phyloP scores from a whole-genome alignment of 2,888 invertebrate genomes.

The Lottia scabra region DNA sequence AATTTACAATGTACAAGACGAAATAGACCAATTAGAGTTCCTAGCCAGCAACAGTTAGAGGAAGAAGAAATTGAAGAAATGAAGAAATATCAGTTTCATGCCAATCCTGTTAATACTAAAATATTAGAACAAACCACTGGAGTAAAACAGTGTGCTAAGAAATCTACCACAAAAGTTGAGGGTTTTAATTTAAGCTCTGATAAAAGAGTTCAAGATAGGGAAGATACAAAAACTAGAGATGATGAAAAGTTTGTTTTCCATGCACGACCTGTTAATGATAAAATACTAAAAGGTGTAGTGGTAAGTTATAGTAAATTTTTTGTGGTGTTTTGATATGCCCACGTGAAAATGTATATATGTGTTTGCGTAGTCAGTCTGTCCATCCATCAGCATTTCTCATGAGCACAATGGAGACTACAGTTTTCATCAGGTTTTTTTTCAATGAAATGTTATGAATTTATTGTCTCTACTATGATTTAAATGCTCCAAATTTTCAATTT shows the following conservation, averaged over 20 bases:
- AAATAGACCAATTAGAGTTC: constrained; percentile 72
- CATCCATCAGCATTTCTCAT: too few relatives aligned
- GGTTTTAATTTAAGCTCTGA: constrained; percentile 71
- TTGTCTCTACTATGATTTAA: too few relatives aligned
- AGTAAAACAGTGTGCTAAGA: constrained; percentile 71
- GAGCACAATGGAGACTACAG: too few relatives aligned
- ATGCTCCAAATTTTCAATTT: too few relatives aligned
- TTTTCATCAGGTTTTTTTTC: too few relatives aligned
- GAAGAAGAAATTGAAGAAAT: constrained; percentile 76
- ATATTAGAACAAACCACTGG: constrained; percentile 73
- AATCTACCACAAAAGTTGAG: constrained; percentile 75
- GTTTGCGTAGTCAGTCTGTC: too few relatives aligned
- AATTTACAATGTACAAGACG: constrained; percentile 72
- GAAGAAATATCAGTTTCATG: constrained; percentile 77
- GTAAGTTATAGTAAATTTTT: constrained; percentile 37
- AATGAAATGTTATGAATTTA: too few relatives aligned
- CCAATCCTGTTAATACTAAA: constrained; percentile 76
- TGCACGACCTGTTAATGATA: constrained; percentile 77
- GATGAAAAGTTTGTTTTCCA: constrained; percentile 78
- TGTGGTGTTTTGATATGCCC: too few relatives aligned
- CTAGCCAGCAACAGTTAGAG: constrained; percentile 76
- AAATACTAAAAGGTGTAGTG: constrained; percentile 58
- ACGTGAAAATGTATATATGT: too few relatives aligned
- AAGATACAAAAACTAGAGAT: constrained; percentile 39
- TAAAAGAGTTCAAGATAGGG: constrained; percentile 27